These are phyloP conservation scores for Pipa parva DNA, from an alignment of 2,113 vertebrate genomes.

Conservation along the genomic window DNA sequence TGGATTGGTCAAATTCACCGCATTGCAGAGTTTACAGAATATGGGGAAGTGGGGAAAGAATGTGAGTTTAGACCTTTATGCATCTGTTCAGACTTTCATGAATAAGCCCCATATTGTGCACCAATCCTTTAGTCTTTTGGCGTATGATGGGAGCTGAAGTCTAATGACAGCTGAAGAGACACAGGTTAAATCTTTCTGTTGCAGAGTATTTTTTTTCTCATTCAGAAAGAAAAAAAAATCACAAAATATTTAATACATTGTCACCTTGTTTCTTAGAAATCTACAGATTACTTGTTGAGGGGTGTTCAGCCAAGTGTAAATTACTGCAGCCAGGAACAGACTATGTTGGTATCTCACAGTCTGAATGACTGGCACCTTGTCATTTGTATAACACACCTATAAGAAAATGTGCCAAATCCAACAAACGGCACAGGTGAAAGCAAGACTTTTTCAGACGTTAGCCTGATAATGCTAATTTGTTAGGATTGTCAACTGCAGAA, in stretches of 20 bases:
- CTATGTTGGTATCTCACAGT: slow-evolving; percentile 60
- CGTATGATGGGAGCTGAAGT: too few relatives aligned
- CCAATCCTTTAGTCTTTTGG: too few relatives aligned
- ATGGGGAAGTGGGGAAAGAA: too few relatives aligned
- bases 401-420: slow-evolving; percentile 59
- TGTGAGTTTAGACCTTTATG: too few relatives aligned
- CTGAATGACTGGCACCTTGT: slow-evolving; percentile 73
- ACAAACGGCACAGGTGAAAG: slow-evolving; percentile 48
- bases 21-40: too few relatives aligned
- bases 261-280: slow-evolving; percentile 27
- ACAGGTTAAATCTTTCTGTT: not conserved
- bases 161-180: not conserved
- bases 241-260: too few relatives aligned
- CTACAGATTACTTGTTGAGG: slow-evolving; percentile 58
- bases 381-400: slow-evolving; percentile 72
- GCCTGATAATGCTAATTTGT: slow-evolving; percentile 49
- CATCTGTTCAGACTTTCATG: too few relatives aligned
- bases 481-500: slow-evolving; percentile 46
- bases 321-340: slow-evolving; percentile 62
- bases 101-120: too few relatives aligned
- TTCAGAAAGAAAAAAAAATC: too few relatives aligned
- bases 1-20: too few relatives aligned
- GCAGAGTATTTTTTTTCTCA: too few relatives aligned
- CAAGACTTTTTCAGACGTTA: slow-evolving; percentile 47
- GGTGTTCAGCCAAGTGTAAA: slow-evolving; percentile 68